Base-by-base conservation (phyloP, 2,797 vertebrate genomes). In the Crypturellus tataupa region DNA sequence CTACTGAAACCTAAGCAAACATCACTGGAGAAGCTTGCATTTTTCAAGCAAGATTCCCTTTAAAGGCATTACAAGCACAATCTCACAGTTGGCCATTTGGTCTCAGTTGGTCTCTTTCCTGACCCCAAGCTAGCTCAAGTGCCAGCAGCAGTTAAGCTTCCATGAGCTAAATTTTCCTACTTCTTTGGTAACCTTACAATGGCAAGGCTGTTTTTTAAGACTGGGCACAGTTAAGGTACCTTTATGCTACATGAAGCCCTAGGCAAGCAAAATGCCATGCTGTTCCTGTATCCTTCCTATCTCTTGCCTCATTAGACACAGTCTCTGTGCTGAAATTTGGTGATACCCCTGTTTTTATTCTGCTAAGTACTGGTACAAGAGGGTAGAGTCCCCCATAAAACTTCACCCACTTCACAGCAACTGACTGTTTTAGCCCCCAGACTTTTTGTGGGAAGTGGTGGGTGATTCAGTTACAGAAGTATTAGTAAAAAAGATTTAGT, bases 401-500 rank as follows among this genome's bases (percentile, higher is more conserved):
- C 6, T 62, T 39, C 2, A 15, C 47, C 10, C 17, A 1, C 12
- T n/a, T 23, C 29, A 8, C 15, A 49, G 56, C 29, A 86, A 46
- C 17, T 78, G 25, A 40, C 5, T 78, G 40, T 13, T 46, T 19
- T 85, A 67, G 11, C 19, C 58, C 62, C 24, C 13, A 3, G 49
- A 49, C 6, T 29, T 44, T 85, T 4, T 44, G 39, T 15, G 49
- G 14, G 15, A n/a, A 75, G 29, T 3, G 12, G 62, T 21, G 44
- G 44, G 33, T 31, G n/a, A 40, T 44, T 42, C 33, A 58, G 24
- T 17, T 40, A 21, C 1, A 67, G 18, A 19, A 0, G 0, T 2
- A 39, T 40, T 0, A 55, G 62, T 56, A 75, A 46, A 87, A 87
- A 73, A 87, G 46, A 31, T 39, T 44, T 37, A 68, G 53, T 1